A percentile compares a stretch with the other conserved stretches of the same genome.
These are phyloP conservation scores for Drosophila lutescens DNA, from an alignment of 2,888 invertebrate species.

Conservation along the genomic window DNA sequence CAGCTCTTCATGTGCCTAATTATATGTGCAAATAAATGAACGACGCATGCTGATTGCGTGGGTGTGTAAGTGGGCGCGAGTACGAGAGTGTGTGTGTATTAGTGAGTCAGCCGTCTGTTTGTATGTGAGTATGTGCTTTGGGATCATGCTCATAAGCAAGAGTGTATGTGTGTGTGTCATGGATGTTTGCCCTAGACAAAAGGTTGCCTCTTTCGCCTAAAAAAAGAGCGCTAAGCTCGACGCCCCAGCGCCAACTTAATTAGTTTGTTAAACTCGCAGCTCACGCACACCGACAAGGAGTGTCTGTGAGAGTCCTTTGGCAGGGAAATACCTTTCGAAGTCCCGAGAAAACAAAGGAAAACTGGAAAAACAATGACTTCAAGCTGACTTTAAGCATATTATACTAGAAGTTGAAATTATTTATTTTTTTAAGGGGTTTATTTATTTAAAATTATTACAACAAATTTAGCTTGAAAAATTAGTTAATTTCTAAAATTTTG, in stretches of 20 bases:
- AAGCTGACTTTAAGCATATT: not conserved
- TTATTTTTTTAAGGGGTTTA: no score
- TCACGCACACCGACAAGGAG: slow-evolving; percentile 20
- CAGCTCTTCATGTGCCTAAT: slow-evolving; percentile 74
- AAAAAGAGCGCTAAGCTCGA: slow-evolving; percentile 35
- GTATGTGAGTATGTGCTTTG: slow-evolving; percentile 9
- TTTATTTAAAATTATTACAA: no score
- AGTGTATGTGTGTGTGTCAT: slow-evolving; percentile 15
- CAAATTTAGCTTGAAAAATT: no score
- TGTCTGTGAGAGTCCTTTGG: slow-evolving; percentile 24
- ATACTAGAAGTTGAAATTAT: not conserved
- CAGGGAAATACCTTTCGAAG: not conserved
- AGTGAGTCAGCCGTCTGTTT: slow-evolving; percentile 1
- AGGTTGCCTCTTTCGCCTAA: slow-evolving; percentile 20
- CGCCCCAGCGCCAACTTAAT: slow-evolving; percentile 36
- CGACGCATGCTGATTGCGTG: slow-evolving; percentile 66
- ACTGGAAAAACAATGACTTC: no score
- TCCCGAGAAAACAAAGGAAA: slow-evolving; percentile 9
- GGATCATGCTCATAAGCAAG: slow-evolving; percentile 2
- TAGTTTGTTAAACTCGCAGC: slow-evolving; percentile 46
- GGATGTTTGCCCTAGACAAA: slow-evolving; percentile 30
- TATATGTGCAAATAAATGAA: slow-evolving; percentile 80
- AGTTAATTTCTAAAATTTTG: no score
- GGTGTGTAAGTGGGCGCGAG: slow-evolving; percentile 47
- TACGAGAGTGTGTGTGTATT: not conserved